Evolutionary conservation across 2,113 vertebrate species (phyloP), one percentile per base, ranked within the genome.

Genomic region (Mugil cephalus): DNA sequence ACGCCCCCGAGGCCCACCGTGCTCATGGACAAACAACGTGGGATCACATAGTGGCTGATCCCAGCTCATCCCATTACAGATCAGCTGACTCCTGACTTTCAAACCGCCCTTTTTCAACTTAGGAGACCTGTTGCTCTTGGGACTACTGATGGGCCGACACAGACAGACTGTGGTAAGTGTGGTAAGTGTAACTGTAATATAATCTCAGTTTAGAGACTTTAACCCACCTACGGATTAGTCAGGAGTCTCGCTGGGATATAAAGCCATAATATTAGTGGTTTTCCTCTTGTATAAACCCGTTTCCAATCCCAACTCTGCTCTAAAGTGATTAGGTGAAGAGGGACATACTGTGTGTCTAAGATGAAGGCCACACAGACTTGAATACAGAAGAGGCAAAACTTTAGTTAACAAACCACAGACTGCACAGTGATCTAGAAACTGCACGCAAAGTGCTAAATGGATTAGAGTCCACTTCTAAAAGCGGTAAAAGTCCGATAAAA

Each of bases 31-130:
- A 61, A 43, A 72, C 55, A 63, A 30, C 55, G 67, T 21, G 47
- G 65, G 69, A 75, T 77, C 72, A 69, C n/a, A 46, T 7, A 34
- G 72, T 39, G 50, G 47, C 52, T 80, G 63, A 84, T 79, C 69
- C 55, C 14, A 54, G 45, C 42, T 84, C 77, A 79, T 87, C 65
- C 53, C 54, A 74, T 67, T 83, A 77, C 34, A 69, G 61, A 51
- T 66, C 75, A 86, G 77, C 66, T 78, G 79, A 78, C 62, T 59
- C 21, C 35, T 77, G 54, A 77, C 67, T 54, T 71, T 64, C 11
- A 48, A 81, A 62, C 40, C 0, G 3, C 60, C 19, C 6, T 18
- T 67, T 67, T 68, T 67, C 19, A 72, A 77, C 17, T 24, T 35
- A 7, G 18, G 6, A 52, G 14, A 74, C 10, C 53, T 61, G 2